A percentile compares a stretch with the other conserved stretches of the same genome.
Conservation (phyloP, 2,113 vertebrate species). For the Percopsis transmontana region DNA sequence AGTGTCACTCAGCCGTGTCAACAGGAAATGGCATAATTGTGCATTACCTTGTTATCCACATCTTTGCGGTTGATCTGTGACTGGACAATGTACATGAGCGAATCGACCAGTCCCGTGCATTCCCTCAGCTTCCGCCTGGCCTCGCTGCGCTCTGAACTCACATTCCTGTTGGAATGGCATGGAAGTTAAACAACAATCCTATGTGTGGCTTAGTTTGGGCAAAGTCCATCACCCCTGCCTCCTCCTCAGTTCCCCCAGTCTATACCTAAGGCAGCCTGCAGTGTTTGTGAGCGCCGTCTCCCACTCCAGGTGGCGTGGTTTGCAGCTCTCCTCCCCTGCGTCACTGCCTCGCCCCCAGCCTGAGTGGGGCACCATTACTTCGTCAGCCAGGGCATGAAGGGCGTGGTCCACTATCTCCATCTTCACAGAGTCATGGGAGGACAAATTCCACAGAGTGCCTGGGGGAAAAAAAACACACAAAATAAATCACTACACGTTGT, state of each 20-base stretch:
- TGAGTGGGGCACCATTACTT: conserved; percentile 91
- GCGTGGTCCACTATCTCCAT: conserved; percentile 99
- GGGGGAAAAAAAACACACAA: not conserved
- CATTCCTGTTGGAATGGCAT: conserved; percentile 81
- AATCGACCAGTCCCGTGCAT: conserved; percentile 90
- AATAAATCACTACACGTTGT: no score
- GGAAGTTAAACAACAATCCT: conserved; percentile 40
- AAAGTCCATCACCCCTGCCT: conserved; percentile 27
- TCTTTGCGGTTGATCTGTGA: conserved; percentile 94
- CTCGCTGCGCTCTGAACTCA: conserved; percentile 95
- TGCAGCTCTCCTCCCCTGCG: conserved; percentile 84
- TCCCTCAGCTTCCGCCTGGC: conserved; percentile 94
- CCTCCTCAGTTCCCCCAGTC: not conserved
- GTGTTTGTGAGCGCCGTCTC: conserved; percentile 95
- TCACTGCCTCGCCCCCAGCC: conserved; percentile 86
- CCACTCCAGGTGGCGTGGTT: conserved; percentile 95
- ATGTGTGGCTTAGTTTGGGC: conserved; percentile 19
- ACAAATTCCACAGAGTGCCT: conserved; percentile 98
- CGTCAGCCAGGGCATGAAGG: conserved; percentile 88
- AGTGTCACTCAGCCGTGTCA: not conserved
- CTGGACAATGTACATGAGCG: conserved; percentile 92
- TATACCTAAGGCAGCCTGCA: conserved; percentile 95
- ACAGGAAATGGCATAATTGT: no score
- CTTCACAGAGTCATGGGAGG: conserved; percentile 95
- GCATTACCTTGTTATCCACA: conserved; percentile 90